phyloP scores from a whole-genome alignment of 2,113 vertebrate species.

The Phyllopteryx taeniolatus region DNA sequence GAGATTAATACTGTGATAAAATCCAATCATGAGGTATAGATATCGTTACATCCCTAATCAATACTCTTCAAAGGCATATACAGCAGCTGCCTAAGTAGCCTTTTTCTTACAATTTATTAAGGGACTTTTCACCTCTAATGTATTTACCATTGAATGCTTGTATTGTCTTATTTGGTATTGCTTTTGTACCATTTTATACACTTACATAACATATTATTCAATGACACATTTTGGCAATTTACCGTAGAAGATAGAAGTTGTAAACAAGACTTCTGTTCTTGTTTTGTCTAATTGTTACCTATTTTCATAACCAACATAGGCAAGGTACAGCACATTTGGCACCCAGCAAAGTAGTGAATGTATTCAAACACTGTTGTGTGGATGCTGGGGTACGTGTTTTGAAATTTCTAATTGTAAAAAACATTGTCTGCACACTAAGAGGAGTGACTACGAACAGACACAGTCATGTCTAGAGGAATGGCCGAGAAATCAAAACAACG shows the following conservation, averaged over 20 bases:
- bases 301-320: not conserved
- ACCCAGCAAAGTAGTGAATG: not conserved
- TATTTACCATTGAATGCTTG: not conserved
- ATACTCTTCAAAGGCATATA: not conserved
- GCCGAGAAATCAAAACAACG: not conserved
- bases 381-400: not conserved
- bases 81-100: not conserved
- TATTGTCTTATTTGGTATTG: no score
- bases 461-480: no score
- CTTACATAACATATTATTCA: not conserved
- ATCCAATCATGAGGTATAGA: no score
- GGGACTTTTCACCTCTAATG: not conserved
- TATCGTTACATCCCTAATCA: no score
- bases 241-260: not conserved
- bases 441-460: not conserved
- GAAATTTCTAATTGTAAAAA: not conserved
- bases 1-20: no score
- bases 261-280: not conserved
- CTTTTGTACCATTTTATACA: not conserved
- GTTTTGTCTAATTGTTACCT: not conserved
- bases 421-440: not conserved
- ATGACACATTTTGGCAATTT: not conserved
- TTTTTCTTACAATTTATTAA: not conserved
- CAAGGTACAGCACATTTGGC: not conserved
- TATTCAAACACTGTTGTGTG: not conserved